A percentile compares a stretch with the other conserved stretches of the same genome.
These are phyloP conservation scores for Epinephelus lanceolatus DNA, from an alignment of 2,113 vertebrate species.

Conservation along the genomic window DNA sequence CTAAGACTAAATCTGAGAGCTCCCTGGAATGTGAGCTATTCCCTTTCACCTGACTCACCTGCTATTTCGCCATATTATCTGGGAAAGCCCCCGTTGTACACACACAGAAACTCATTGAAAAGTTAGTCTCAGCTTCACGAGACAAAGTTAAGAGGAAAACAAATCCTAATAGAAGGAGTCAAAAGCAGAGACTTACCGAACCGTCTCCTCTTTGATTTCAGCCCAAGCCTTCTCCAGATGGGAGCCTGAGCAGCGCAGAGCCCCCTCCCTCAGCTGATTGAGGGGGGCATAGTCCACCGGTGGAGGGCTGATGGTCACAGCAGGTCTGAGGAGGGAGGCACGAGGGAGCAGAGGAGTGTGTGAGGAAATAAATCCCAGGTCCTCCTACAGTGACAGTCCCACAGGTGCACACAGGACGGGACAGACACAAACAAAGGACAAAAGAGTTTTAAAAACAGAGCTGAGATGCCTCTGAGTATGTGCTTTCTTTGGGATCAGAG, in stretches of 20 bases:
- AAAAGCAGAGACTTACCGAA: conserved; percentile 56
- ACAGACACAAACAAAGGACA: not conserved
- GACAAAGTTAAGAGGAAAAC: not conserved
- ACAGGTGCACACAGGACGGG: conserved; percentile 6
- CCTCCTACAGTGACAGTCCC: conserved; percentile 19
- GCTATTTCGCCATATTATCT: conserved; percentile 34
- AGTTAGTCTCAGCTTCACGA: not conserved
- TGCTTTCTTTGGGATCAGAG: conserved; percentile 48
- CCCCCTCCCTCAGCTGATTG: conserved; percentile 71
- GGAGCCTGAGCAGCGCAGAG: conserved; percentile 57
- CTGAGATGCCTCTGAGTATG: conserved; percentile 23
- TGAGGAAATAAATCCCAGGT: conserved; percentile 30
- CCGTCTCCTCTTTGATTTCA: conserved; percentile 40
- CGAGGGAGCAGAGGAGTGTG: not conserved
- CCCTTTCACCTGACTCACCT: conserved; percentile 66
- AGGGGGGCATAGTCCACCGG: conserved; percentile 80
- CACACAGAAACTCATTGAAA: not conserved
- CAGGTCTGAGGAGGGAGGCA: conserved; percentile 6
- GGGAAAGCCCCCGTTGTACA: not conserved
- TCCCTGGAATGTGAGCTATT: conserved; percentile 63
- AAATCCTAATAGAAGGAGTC: not conserved
- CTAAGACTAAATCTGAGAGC: not conserved
- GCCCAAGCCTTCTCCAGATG: conserved; percentile 56
- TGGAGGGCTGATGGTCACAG: conserved; percentile 15
- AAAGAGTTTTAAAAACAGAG: conserved; percentile 14